These are phyloP conservation scores for Monoplex corrugatus DNA, from an alignment of 2,888 invertebrate genomes.

Conservation along the genomic window DNA sequence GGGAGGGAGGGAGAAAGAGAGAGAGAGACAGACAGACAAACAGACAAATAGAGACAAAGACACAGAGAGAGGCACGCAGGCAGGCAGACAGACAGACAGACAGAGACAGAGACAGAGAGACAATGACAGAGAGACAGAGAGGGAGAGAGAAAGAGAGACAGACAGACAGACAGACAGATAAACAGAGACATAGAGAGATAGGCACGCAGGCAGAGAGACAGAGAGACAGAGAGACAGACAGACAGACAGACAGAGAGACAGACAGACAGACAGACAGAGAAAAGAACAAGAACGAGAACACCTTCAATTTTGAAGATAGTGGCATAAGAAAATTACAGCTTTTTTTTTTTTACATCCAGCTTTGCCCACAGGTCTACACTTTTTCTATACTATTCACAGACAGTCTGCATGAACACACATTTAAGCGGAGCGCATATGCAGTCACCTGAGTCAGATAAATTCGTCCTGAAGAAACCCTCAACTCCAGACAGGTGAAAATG, in stretches of 20 bases:
- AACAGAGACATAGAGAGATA: neutral
- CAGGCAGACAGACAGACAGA: neutral
- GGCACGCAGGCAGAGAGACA: neutral
- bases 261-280: neutral
- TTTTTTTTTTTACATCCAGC: neutral
- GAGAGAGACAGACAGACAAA: neutral
- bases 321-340: neutral
- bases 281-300: neutral
- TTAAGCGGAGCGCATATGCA: too few relatives aligned
- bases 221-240: neutral
- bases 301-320: neutral
- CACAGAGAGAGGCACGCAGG: neutral
- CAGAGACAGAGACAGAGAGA: neutral
- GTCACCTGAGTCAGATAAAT: too few relatives aligned
- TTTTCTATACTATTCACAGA: too few relatives aligned
- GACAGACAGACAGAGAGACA: neutral
- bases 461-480: too few relatives aligned
- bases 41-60: neutral
- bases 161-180: neutral
- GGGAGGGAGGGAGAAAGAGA: neutral
- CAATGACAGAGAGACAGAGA: neutral
- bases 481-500: too few relatives aligned
- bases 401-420: too few relatives aligned
- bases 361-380: neutral
- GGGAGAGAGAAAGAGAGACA: neutral